These are phyloP conservation scores for Drosophila cardini DNA, from an alignment of 1,140 invertebrate genomes.

Conservation along the genomic window DNA sequence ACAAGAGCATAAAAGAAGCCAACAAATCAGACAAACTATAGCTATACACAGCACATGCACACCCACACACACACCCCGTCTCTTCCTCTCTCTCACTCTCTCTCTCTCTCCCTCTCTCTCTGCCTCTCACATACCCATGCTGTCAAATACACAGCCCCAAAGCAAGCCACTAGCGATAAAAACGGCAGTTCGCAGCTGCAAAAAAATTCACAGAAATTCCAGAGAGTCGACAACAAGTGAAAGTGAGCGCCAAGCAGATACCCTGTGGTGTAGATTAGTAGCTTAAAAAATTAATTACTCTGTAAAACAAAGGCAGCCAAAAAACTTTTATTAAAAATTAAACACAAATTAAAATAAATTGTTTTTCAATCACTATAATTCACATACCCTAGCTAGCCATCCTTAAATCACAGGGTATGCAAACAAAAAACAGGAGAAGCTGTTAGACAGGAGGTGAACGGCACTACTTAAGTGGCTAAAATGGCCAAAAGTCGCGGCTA, in stretches of 20 bases:
- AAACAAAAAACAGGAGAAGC: conserved; percentile 31
- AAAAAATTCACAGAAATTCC: conserved; percentile 6
- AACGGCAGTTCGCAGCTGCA: conserved; percentile 40
- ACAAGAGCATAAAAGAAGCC: conserved; percentile 1
- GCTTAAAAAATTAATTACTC: too few species aligned
- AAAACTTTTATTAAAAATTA: too few species aligned
- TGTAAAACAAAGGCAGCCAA: too few species aligned
- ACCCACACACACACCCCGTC: not conserved
- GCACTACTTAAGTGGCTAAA: conserved; percentile 69
- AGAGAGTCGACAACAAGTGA: not conserved
- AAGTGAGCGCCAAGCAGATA: not conserved
- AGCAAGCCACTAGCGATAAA: conserved; percentile 25
- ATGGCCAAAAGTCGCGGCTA: conserved; percentile 54
- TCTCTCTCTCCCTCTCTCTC: not conserved
- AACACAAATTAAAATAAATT: too few species aligned
- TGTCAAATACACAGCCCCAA: conserved; percentile 7
- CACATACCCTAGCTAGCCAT: too few species aligned
- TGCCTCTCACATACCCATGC: not conserved
- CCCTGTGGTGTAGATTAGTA: not conserved
- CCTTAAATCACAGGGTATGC: conserved; percentile 16
- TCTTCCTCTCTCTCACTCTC: not conserved
- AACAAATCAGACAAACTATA: not conserved
- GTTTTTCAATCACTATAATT: too few species aligned
- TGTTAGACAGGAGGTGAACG: conserved; percentile 65
- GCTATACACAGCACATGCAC: not conserved